Conservation (phyloP, 2,888 invertebrate species). For the Punctoribates punctum region DNA sequence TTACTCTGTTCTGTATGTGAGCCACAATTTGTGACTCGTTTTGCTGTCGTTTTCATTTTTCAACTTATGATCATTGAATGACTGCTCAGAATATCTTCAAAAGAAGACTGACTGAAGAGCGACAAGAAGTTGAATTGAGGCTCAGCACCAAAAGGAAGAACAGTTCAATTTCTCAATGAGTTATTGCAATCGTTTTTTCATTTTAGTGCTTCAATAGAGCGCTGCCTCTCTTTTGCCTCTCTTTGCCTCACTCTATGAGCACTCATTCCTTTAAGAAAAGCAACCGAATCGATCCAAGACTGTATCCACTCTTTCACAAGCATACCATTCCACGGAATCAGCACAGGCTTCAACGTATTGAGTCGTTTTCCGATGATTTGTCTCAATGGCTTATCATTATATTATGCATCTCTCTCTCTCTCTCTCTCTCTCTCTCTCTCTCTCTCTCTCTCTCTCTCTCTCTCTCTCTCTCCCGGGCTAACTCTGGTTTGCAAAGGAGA, state of each 20-base stretch:
- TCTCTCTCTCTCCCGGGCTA: not conserved
- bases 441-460: not conserved
- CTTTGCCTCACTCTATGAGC: too few species aligned
- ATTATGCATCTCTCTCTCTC: slow-evolving; percentile 16
- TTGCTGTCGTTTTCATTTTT: slow-evolving; percentile 6
- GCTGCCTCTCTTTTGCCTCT: not conserved
- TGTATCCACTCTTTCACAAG: slow-evolving; percentile 11
- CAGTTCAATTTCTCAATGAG: not conserved
- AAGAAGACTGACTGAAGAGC: not conserved
- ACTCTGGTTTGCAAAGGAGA: not conserved
- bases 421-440: not conserved
- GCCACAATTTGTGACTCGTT: not conserved
- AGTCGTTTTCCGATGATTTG: slow-evolving; percentile 32
- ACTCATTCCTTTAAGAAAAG: not conserved
- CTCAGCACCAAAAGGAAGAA: slow-evolving; percentile 5
- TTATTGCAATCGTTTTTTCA: slow-evolving; percentile 22
- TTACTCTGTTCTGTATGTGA: not conserved
- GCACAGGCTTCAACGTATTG: not conserved
- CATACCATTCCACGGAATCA: not conserved
- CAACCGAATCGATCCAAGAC: not conserved
- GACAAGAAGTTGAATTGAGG: not conserved
- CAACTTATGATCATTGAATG: slow-evolving; percentile 18
- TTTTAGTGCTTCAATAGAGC: slow-evolving; percentile 15
- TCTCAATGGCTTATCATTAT: slow-evolving; percentile 33
- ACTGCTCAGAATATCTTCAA: not conserved